Conservation (phyloP, 2,888 invertebrate species). For the Drosophila diplacantha region DNA sequence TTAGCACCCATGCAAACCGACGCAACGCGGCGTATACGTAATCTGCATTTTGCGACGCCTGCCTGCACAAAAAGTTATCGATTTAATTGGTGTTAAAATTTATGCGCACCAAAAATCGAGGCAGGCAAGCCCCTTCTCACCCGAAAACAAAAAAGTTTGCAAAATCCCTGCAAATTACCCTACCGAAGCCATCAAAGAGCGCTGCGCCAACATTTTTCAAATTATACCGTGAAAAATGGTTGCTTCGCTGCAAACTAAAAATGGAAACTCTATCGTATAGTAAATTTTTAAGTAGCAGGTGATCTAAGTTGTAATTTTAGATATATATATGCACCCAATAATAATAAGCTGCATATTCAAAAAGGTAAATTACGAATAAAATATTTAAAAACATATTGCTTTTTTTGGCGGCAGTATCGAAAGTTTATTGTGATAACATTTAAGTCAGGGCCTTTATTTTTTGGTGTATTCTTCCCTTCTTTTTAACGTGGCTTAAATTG, state of each 20-base stretch:
- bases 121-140: not conserved
- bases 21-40: constrained; percentile 37
- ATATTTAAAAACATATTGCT: too few species aligned
- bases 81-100: constrained; percentile 45
- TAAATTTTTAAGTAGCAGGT: not conserved
- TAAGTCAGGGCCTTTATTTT: not conserved
- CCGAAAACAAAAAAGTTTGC: constrained; percentile 12
- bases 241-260: not conserved
- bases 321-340: too few species aligned
- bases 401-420: not conserved
- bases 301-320: too few species aligned
- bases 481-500: not conserved
- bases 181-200: constrained; percentile 19
- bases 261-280: not conserved
- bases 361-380: too few species aligned
- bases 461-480: not conserved
- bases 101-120: constrained; percentile 35
- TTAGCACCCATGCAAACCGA: constrained; percentile 20
- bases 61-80: constrained; percentile 44
- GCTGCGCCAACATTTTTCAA: constrained; percentile 45
- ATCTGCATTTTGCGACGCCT: constrained; percentile 39
- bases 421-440: too few species aligned
- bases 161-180: constrained; percentile 26
- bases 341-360: too few species aligned
- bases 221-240: constrained; percentile 12